phyloP scores from a whole-genome alignment of 2,888 invertebrate species.

The Eulithis testata region DNA sequence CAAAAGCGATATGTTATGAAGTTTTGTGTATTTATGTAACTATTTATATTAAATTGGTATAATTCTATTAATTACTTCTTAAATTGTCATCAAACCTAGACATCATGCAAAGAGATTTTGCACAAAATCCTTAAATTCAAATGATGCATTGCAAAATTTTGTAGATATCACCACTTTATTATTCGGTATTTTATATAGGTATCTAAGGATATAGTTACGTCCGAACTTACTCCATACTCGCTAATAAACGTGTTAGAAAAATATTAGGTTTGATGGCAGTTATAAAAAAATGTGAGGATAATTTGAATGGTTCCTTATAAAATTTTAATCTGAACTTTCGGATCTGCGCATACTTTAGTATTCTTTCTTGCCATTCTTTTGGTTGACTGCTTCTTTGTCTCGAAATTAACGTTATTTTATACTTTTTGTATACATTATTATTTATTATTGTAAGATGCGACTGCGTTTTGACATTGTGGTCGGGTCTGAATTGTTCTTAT shows the following conservation, averaged over 20 bases:
- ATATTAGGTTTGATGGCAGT: slow-evolving; percentile 6
- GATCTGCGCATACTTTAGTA: slow-evolving; percentile 14
- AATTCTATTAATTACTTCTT: neutral
- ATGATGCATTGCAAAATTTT: too few relatives aligned
- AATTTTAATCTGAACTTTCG: slow-evolving; percentile 8
- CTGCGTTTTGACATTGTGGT: slow-evolving; percentile 30
- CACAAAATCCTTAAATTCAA: slow-evolving; percentile 1
- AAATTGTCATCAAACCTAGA: slow-evolving; percentile 3
- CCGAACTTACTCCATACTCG: too few relatives aligned
- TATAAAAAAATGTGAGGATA: slow-evolving; percentile 2
- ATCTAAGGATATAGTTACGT: too few relatives aligned
- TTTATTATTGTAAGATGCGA: slow-evolving; percentile 15
- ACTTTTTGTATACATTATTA: slow-evolving; percentile 10
- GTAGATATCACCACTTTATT: too few relatives aligned
- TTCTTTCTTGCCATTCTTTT: slow-evolving; percentile 37
- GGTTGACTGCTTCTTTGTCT: slow-evolving; percentile 24
- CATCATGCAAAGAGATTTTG: neutral
- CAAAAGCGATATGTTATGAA: slow-evolving; percentile 23
- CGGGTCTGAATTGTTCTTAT: slow-evolving; percentile 13
- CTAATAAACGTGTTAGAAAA: neutral
- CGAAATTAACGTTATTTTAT: slow-evolving; percentile 20
- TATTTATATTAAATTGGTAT: slow-evolving; percentile 17
- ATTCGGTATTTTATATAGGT: too few relatives aligned
- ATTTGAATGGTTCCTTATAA: slow-evolving; percentile 15
- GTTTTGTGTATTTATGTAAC: slow-evolving; percentile 21